Base-by-base conservation (phyloP, 2,888 invertebrate genomes). In the Volucella inanis region DNA sequence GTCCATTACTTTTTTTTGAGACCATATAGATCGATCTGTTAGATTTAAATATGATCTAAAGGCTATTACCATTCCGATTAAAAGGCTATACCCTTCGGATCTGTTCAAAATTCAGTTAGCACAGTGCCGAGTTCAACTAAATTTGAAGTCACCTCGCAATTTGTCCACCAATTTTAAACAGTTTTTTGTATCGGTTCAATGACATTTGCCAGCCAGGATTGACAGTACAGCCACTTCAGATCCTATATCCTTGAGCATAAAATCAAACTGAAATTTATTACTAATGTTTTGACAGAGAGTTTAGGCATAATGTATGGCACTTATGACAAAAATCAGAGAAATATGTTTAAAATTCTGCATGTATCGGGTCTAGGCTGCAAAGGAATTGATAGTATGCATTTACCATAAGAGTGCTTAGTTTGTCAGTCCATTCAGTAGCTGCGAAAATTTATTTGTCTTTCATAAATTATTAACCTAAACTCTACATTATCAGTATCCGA, bases 391-490 rank as follows among this genome's bases (percentile, higher is more conserved):
- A 79, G 43, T 55, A 64, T 47, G 41, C 45, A 65, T 45, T 74
- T 74, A 71, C 39, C 50, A 57, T 68, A 83, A 78, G 68, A 50
- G 50, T 12, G 31, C 10, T 12, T 8, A 8, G 15, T 41, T 41
- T 2, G 3, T 10, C 39, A n/a, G 4, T 15, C 15, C 8, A 57
- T 50, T 43, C 22, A 70, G 45, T 45, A 18, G 68, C 55, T 74
- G 68, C 1, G 74, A 64, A 85, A 67, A 85, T 85, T 85, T 85
- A 85, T 85, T 80, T 59, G 80, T 64, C 80, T 85, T 85, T 85
- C 80, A 85, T 80, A 70, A 80, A 72, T 76, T 85, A 62, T 80
- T 76, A 80, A 72, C 85, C 80, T 85, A 85, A 85, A 80, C 71
- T 85, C 76, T 68, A 54, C 80, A 80, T 85, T 77, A 85, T 80